Evolutionary conservation across 2,888 invertebrate genomes (phyloP), one percentile per base, ranked within the genome.

Genomic region (Athalia cordata): DNA sequence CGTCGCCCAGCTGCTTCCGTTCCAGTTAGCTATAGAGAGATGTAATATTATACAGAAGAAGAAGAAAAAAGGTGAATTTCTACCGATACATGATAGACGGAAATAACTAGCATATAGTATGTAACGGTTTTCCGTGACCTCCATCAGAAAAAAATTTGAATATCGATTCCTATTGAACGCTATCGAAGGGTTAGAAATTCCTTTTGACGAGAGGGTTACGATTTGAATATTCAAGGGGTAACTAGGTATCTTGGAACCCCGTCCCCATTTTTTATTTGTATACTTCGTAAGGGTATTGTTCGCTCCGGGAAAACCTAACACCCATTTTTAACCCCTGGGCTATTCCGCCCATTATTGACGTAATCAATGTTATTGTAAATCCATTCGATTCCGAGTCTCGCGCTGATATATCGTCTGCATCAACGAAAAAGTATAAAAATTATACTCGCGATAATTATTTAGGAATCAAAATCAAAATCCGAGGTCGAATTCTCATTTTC

Each of bases 121-220:
- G 75, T 75, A 75, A 75, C 75, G 75, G 75, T 75, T 75, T 75
- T 52, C 75, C 75, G 75, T 75, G 75, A 86, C 87, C 87, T 88
- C 85, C 86, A 86, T 89, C 87, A 45, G 29, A 75, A 89, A 89
- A 88, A 89, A 89, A 90, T 90, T 90, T 90, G 90, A 90, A 90
- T 90, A 90, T 90, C 90, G 90, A 90, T 90, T 89, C 89, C 89
- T 86, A 90, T 90, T 90, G 89, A 90, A 89, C 89, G 85, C 86
- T 85, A 90, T 90, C 89, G 90, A 90, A 90, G 89, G 78, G 89
- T 88, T 88, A 82, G 83, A 84, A 84, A 84, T 83, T 84, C 86
- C 87, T 82, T 83, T 84, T 85, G 83, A 86, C 62, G 79, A 43
- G 43, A 55, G 89, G 89, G 89, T 89, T 89, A 86, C 87, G 86